These are phyloP conservation scores for Euphydryas editha DNA, from an alignment of 2,888 invertebrate genomes.

Conservation along the genomic window DNA sequence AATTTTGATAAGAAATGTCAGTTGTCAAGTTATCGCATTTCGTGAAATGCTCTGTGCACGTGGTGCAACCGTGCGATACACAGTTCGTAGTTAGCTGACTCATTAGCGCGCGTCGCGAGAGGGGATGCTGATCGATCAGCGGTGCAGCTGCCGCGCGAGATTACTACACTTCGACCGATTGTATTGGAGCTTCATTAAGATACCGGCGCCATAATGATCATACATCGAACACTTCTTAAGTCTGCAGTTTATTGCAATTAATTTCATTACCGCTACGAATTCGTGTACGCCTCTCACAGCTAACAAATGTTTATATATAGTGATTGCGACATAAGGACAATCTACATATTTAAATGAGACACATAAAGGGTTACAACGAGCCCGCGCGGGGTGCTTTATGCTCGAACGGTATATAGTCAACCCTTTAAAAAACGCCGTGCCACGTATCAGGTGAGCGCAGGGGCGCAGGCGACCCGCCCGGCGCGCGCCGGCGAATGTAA, in stretches of 20 bases:
- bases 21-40: too few species aligned
- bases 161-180: neutral
- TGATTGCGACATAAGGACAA: slow-evolving; percentile 12
- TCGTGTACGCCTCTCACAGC: neutral
- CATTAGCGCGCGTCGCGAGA: slow-evolving; percentile 42
- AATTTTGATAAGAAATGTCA: too few species aligned
- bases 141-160: slow-evolving; percentile 37
- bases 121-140: slow-evolving; percentile 7
- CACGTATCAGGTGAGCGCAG: slow-evolving; percentile 37
- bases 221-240: neutral
- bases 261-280: neutral
- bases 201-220: neutral
- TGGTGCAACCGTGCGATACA: too few species aligned
- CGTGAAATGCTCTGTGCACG: too few species aligned
- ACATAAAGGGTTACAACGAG: slow-evolving; percentile 18
- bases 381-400: slow-evolving; percentile 22
- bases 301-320: neutral
- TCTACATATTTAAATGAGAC: slow-evolving; percentile 33
- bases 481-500: slow-evolving; percentile 56
- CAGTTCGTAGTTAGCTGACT: slow-evolving; percentile 26
- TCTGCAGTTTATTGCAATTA: neutral
- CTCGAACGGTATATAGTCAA: slow-evolving; percentile 32
- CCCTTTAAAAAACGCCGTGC: slow-evolving; percentile 41
- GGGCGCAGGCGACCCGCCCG: slow-evolving; percentile 26
- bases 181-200: neutral